Base-by-base conservation (phyloP, 2,113 vertebrate species). In the Pteropus alecto region DNA sequence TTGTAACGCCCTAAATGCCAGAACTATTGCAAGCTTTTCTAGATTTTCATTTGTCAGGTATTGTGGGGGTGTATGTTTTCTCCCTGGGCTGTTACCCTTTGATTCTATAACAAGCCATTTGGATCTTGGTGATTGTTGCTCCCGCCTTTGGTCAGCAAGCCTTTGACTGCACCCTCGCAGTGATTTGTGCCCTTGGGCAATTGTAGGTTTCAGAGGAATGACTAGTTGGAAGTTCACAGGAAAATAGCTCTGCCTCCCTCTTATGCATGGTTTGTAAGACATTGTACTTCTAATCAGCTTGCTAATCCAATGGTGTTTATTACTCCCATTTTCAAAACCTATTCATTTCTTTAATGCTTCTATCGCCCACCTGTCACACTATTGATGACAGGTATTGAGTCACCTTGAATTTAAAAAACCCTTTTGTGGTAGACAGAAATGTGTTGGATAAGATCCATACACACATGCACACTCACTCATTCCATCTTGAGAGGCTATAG, bases 1-100 rank as follows among this genome's bases (percentile, higher is more conserved):
- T 97, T 97, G 96, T 97, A 96, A 98, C 96, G 94, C 96, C 97
- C 96, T 93, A 98, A 97, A 94, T 97, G 97, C 97, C 95, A 97
- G 96, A 97, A 97, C 92, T 93, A 63, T 90, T 92, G 94, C 71
- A 90, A 85, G 93, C 94, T 94, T 97, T 97, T 95, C 88, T 95
- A 78, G 93, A 93, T 93, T 95, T 94, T 97, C 77, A 48, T 97
- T 97, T 94, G 95, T 94, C 95, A 96, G 94, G 83, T 96, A 58
- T 92, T 95, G 92, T 92, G 93, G 96, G 90, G 93, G 93, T 83
- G 96, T 95, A 79, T 95, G 93, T 97, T 95, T 94, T 95, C 51
- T 95, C 86, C 67, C 84, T 63, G 51, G 38, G 73, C 83, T 94
- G 91, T 97, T 96, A 96, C 48, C 87, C 95, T 94, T 94, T 97